Percentiles rank a stretch among this genome's conserved stretches.
phyloP scores from a whole-genome alignment of 2,113 vertebrate genomes.

The Cercocebus atys region DNA sequence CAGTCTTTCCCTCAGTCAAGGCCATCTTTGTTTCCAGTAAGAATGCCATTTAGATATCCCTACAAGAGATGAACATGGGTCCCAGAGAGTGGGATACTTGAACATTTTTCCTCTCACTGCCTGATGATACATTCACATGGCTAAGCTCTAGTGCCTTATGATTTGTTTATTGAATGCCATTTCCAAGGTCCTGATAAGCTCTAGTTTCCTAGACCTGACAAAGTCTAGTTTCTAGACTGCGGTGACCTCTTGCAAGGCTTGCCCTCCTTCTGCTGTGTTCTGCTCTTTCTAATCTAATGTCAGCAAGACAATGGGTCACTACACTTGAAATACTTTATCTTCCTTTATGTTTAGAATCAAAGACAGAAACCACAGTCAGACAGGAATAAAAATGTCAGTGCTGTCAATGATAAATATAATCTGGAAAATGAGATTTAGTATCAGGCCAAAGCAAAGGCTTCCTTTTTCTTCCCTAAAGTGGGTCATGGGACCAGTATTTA shows the following conservation, averaged over 20 bases:
- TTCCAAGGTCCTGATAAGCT: neutral
- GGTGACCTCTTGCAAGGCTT: neutral
- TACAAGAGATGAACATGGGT: neutral
- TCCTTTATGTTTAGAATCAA: neutral
- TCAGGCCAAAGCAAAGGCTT: neutral
- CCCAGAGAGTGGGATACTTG: accelerated
- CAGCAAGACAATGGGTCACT: neutral
- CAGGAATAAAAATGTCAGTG: neutral
- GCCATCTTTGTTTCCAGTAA: neutral
- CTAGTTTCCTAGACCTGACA: no score
- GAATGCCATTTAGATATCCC: neutral
- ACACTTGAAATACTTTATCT: neutral
- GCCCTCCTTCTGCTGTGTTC: neutral
- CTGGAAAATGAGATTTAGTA: neutral
- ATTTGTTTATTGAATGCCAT: neutral
- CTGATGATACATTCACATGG: no score
- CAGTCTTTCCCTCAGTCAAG: neutral
- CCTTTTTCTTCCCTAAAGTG: neutral
- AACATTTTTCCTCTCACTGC: neutral
- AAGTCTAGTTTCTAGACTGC: neutral
- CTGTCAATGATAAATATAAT: neutral
- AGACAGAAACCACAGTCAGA: neutral
- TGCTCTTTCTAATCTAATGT: neutral
- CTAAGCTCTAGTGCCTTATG: neutral
- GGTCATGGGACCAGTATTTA: neutral